Percentiles rank a stretch among this genome's conserved stretches.
phyloP scores from a whole-genome alignment of 2,888 invertebrate genomes.

The Drosophila lacicola region DNA sequence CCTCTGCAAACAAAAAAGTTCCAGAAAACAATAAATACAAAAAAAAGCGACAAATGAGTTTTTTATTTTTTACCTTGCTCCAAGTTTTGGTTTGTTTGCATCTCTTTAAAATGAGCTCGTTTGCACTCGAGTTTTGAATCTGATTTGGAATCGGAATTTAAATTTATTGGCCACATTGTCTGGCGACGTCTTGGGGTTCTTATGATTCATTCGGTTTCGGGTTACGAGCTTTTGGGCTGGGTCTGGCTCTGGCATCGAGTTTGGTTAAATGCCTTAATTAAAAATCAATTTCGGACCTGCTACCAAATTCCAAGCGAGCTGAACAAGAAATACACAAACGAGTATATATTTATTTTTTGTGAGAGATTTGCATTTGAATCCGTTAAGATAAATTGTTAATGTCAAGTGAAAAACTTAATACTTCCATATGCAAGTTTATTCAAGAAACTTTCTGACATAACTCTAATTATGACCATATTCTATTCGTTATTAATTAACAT shows the following conservation, averaged over 20 bases:
- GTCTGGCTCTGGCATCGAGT: slow-evolving; percentile 22
- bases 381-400: slow-evolving; percentile 18
- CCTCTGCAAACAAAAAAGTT: slow-evolving; percentile 53
- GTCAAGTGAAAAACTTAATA: slow-evolving; percentile 18
- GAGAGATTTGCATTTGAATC: slow-evolving; percentile 30
- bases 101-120: slow-evolving; percentile 75
- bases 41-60: slow-evolving; percentile 44
- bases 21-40: slow-evolving; percentile 3
- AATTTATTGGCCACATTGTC: slow-evolving; percentile 67
- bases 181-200: slow-evolving; percentile 34
- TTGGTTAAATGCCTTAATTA: slow-evolving; percentile 77
- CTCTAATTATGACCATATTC: slow-evolving; percentile 18
- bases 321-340: slow-evolving; percentile 33
- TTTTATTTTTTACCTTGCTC: slow-evolving; percentile 22
- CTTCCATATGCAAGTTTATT: neutral
- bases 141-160: slow-evolving; percentile 49
- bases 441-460: slow-evolving; percentile 12
- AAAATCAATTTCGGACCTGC: slow-evolving; percentile 75
- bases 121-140: slow-evolving; percentile 58
- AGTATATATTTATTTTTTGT: slow-evolving; percentile 10
- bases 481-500: slow-evolving; percentile 15
- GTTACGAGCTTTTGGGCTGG: slow-evolving; percentile 51
- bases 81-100: slow-evolving; percentile 35
- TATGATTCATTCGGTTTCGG: slow-evolving; percentile 67
- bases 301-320: slow-evolving; percentile 66